A percentile compares a stretch with the other conserved stretches of the same genome.
These are phyloP conservation scores for Microhierax caerulescens DNA, from an alignment of 2,797 vertebrate genomes.

Conservation along the genomic window DNA sequence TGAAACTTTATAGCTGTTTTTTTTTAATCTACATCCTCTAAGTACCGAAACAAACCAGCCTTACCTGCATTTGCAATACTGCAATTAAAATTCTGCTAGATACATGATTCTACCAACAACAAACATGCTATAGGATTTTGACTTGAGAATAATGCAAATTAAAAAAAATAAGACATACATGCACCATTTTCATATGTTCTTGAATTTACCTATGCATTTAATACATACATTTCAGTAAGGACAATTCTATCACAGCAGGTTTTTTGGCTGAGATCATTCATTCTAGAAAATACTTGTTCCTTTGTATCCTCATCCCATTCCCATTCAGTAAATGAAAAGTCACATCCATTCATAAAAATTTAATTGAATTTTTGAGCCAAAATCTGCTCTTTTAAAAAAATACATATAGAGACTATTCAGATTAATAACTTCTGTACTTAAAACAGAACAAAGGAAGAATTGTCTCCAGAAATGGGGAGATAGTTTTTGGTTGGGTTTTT, in stretches of 20 bases:
- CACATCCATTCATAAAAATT: neutral
- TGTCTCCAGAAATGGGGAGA: neutral
- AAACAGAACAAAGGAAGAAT: neutral
- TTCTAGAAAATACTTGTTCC: neutral
- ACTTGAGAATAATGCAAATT: neutral
- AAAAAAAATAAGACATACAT: neutral
- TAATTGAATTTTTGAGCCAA: neutral
- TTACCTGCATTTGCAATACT: neutral
- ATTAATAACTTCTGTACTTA: neutral
- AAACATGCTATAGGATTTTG: neutral
- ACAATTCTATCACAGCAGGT: neutral
- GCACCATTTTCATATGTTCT: neutral
- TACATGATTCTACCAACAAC: neutral
- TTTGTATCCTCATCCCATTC: neutral
- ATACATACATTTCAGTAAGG: neutral
- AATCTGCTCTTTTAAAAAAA: neutral
- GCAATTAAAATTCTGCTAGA: neutral
- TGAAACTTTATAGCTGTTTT: neutral
- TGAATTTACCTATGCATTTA: neutral
- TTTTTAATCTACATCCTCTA: neutral
- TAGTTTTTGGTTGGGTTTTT: no score
- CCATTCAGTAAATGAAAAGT: neutral
- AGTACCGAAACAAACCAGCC: neutral
- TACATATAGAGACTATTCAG: neutral
- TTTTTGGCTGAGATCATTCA: neutral